Evolutionary conservation across 2,797 vertebrate genomes (phyloP), one percentile per base, ranked within the genome.

Genomic region (Alcedo atthis): DNA sequence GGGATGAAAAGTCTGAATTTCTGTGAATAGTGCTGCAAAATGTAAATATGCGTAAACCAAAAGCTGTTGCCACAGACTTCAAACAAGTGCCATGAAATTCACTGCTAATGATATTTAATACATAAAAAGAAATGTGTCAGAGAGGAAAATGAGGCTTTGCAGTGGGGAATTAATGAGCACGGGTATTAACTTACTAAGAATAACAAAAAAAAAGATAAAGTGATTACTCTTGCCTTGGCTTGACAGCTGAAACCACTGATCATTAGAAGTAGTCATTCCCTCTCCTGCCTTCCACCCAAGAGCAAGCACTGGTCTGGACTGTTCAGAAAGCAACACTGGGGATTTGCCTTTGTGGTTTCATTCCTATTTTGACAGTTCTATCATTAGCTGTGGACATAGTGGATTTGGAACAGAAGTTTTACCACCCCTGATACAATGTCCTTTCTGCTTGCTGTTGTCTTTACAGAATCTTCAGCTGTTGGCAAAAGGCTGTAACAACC

Each of bases 401-500:
- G 37, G 25, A 37, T 92, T 73, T 80, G 40, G 37, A 54, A 51
- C n/a, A 32, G 16, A 45, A 40, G 10, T 54, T 70, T 58, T 17
- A 25, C 19, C 66, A 15, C 30, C 40, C 11, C 16, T 25, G 15
- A 30, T 76, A 59, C 81, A 75, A 51, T 7, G 4, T 25, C 25
- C 21, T 25, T 62, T n/a, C 42, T 84, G 28, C 53, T 87, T 78
- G 19, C 74, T 95, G 7, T 84, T 43, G 4, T 81, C 49, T 49
- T 58, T 93, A 46, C 89, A 99, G 99, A 98, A 99, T 97, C 97
- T 99, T 22, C 98, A 98, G 7, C 97, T 99, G 92, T 93, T 99
- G 96, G 98, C 98, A 96, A 98, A 98, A 26, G 99, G 99, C 81
- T 99, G 99, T 94, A 98, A 97, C 96, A 99, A 99, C 97, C 97